A percentile compares a stretch with the other conserved stretches of the same genome.
These are phyloP conservation scores for Drosophila arawakana DNA, from an alignment of 1,140 invertebrate species.

Conservation along the genomic window DNA sequence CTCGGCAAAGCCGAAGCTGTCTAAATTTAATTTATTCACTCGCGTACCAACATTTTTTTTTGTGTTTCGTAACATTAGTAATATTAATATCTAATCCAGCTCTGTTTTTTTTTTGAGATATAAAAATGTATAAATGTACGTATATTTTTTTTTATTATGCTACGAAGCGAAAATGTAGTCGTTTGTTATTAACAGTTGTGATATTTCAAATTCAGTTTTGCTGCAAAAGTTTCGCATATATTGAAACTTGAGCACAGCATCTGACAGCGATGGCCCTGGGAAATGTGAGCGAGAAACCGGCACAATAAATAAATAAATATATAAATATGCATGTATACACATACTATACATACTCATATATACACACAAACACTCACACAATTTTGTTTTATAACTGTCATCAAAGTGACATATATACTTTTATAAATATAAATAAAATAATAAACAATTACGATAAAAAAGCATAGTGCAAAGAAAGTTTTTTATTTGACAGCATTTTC, in stretches of 20 bases:
- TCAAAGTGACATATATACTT: too few relatives aligned
- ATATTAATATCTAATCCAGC: constrained; percentile 12
- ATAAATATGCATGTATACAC: background rate
- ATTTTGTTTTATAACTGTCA: too few relatives aligned
- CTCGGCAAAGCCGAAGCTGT: constrained; percentile 13
- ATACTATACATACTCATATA: too few relatives aligned
- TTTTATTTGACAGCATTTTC: background rate
- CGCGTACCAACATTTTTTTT: constrained; percentile 15
- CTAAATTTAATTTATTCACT: constrained; percentile 41
- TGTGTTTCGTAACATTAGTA: constrained; percentile 14
- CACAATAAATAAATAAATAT: constrained; percentile 34
- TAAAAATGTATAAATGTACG: constrained; percentile 15
- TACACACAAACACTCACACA: too few relatives aligned
- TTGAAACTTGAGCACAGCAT: constrained; percentile 20
- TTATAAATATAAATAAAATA: background rate
- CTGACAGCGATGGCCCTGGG: constrained; percentile 9
- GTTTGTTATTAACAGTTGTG: constrained; percentile 76
- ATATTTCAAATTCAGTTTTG: constrained; percentile 59
- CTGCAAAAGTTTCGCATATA: constrained; percentile 21
- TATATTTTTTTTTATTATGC: constrained; percentile 47
- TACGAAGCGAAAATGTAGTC: constrained; percentile 63
- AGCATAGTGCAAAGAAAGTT: background rate
- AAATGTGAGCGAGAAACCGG: constrained; percentile 28
- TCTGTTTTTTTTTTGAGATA: constrained; percentile 2
- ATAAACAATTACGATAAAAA: background rate